Evolutionary conservation across 2,888 invertebrate genomes (phyloP).

Genomic region (Cataglyphis cursor): DNA sequence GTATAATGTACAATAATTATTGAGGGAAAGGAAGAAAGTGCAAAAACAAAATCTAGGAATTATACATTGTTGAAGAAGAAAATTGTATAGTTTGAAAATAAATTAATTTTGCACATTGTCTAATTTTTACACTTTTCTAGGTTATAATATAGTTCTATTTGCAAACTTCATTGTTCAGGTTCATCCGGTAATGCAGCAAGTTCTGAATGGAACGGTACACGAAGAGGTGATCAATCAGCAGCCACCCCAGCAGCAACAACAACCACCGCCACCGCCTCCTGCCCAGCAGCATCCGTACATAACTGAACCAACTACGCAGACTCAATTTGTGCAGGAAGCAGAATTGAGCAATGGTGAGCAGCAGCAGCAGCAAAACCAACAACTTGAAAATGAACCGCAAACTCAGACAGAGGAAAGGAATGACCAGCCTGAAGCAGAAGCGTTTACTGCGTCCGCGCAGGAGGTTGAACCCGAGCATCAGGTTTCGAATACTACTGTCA

Average conservation of each 20-base stretch:
- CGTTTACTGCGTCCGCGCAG: constrained; percentile 81
- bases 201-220: constrained; percentile 85
- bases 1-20: not conserved
- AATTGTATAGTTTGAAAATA: not conserved
- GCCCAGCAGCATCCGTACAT: constrained; percentile 81
- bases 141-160: not conserved
- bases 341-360: constrained; percentile 77
- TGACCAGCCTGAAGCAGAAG: constrained; percentile 83
- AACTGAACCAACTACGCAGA: constrained; percentile 77
- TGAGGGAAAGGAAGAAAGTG: not conserved
- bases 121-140: not conserved
- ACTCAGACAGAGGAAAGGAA: constrained; percentile 81
- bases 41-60: not conserved
- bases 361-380: constrained; percentile 61
- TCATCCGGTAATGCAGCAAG: constrained; percentile 83
- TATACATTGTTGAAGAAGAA: not conserved
- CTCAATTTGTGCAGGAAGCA: constrained; percentile 84
- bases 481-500: constrained; percentile 86
- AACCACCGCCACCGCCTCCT: constrained; percentile 73
- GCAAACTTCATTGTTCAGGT: constrained; percentile 72
- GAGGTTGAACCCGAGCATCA: constrained; percentile 86
- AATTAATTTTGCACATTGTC: not conserved
- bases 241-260: constrained; percentile 77
- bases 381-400: constrained; percentile 81
- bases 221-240: constrained; percentile 84